phyloP scores from a whole-genome alignment of 2,888 invertebrate species.

The Emmelina monodactyla region DNA sequence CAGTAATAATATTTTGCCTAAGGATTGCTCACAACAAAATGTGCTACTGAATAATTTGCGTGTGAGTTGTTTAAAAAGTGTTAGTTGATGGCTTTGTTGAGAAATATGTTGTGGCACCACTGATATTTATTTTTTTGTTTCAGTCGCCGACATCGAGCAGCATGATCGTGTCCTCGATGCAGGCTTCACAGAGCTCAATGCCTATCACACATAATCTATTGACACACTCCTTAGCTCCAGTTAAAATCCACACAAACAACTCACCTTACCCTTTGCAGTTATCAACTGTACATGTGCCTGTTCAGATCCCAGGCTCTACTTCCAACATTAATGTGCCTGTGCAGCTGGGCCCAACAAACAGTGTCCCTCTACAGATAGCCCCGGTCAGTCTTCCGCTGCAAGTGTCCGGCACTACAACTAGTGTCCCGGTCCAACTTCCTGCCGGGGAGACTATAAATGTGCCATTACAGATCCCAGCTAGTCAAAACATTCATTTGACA shows the following conservation, averaged over 20 bases:
- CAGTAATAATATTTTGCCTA: slow-evolving; percentile 32
- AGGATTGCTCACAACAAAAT: slow-evolving; percentile 47
- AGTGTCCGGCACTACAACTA: slow-evolving; percentile 45
- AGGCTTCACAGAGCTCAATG: slow-evolving; percentile 52
- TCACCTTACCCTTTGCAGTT: slow-evolving; percentile 49
- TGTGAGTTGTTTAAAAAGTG: slow-evolving; percentile 31
- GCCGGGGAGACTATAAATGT: slow-evolving; percentile 56
- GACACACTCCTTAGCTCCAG: slow-evolving; percentile 52
- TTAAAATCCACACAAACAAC: slow-evolving; percentile 48
- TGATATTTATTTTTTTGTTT: slow-evolving; percentile 36
- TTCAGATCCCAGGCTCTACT: slow-evolving; percentile 53
- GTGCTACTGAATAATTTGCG: slow-evolving; percentile 53
- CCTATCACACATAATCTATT: slow-evolving; percentile 51
- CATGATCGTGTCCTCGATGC: slow-evolving; percentile 59
- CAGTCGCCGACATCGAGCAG: slow-evolving; percentile 60
- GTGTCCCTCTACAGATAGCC: slow-evolving; percentile 46
- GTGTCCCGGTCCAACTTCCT: slow-evolving; percentile 48
- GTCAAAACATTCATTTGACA: slow-evolving; percentile 44
- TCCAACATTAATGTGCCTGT: slow-evolving; percentile 57
- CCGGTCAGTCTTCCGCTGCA: slow-evolving; percentile 54
- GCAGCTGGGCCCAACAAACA: slow-evolving; percentile 40
- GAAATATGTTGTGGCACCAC: slow-evolving; percentile 24
- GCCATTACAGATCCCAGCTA: slow-evolving; percentile 44
- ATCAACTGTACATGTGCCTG: slow-evolving; percentile 56
- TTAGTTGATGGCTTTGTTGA: background rate